Percentiles rank a stretch among this genome's conserved stretches.
Evolutionary conservation across 2,113 vertebrate species (phyloP).

Genomic region (Stigmatopora argus): DNA sequence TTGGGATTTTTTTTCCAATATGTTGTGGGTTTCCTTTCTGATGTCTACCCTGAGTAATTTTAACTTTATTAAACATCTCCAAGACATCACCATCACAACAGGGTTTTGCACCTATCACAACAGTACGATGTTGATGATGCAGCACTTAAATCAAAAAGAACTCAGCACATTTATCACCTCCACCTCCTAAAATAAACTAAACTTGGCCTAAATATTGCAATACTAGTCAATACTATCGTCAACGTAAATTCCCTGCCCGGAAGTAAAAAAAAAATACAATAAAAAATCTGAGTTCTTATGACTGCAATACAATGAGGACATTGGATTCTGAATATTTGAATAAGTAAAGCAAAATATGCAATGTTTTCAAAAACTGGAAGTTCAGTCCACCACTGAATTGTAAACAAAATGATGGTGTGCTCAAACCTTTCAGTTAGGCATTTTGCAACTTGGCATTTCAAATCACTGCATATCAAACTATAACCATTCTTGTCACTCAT

Average conservation of each 20-base stretch:
- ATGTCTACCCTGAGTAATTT: not conserved
- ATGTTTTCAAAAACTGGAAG: not conserved
- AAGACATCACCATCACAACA: not conserved
- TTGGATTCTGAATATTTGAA: not conserved
- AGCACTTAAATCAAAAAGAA: too few relatives aligned
- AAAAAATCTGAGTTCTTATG: too few relatives aligned
- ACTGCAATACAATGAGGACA: too few relatives aligned
- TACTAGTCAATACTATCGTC: too few relatives aligned
- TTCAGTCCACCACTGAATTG: not conserved
- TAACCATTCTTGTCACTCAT: slow-evolving; percentile 28
- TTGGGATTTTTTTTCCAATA: not conserved
- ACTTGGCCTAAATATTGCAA: too few relatives aligned
- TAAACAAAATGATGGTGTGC: not conserved
- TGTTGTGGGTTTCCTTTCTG: not conserved
- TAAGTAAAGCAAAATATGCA: not conserved
- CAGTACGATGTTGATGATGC: too few relatives aligned
- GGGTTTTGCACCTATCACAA: not conserved
- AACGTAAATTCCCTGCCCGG: too few relatives aligned
- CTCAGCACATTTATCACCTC: too few relatives aligned
- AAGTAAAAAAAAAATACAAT: too few relatives aligned
- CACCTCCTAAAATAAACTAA: too few relatives aligned
- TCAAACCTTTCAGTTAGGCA: slow-evolving; percentile 15
- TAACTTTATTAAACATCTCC: not conserved
- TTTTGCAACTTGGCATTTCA: slow-evolving; percentile 18
- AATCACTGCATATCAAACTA: slow-evolving; percentile 14